These are phyloP conservation scores for Triplophysa siluroides DNA, from an alignment of 2,113 vertebrate species.

Conservation along the genomic window DNA sequence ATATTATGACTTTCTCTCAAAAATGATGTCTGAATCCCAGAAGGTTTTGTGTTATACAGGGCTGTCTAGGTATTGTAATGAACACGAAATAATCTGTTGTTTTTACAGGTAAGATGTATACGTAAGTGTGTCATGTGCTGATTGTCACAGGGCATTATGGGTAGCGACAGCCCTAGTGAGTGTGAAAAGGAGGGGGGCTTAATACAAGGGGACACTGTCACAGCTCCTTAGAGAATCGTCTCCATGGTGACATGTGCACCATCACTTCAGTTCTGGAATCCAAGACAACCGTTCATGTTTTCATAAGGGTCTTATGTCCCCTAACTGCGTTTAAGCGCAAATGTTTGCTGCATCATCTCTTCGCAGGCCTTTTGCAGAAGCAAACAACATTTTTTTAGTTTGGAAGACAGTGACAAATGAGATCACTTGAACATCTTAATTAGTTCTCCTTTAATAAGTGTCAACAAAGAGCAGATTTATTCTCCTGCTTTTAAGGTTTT, in stretches of 20 bases:
- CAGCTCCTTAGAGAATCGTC: slow-evolving; percentile 43
- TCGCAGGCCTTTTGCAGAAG: too few species aligned
- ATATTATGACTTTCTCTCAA: too few species aligned
- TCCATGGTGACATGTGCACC: slow-evolving; percentile 55
- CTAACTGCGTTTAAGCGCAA: too few species aligned
- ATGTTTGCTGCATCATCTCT: not conserved
- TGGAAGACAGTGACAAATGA: too few species aligned
- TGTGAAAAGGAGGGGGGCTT: slow-evolving; percentile 32
- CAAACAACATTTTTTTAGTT: too few species aligned
- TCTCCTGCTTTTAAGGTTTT: not conserved
- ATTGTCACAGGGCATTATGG: slow-evolving; percentile 5
- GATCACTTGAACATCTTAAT: too few species aligned
- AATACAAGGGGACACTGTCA: slow-evolving; percentile 40
- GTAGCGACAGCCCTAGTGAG: slow-evolving; percentile 17
- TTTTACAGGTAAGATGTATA: not conserved
- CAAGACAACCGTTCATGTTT: slow-evolving; percentile 17
- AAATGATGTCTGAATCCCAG: slow-evolving; percentile 12
- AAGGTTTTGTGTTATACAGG: slow-evolving; percentile 1
- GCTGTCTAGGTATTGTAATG: not conserved
- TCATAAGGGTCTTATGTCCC: not conserved
- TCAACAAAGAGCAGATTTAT: not conserved
- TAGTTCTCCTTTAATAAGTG: slow-evolving; percentile 2
- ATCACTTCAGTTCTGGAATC: slow-evolving; percentile 43
- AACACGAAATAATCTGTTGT: too few species aligned
- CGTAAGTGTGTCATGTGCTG: not conserved